Base-by-base conservation (phyloP, 2,888 invertebrate species). In the Chydorus sphaericus region DNA sequence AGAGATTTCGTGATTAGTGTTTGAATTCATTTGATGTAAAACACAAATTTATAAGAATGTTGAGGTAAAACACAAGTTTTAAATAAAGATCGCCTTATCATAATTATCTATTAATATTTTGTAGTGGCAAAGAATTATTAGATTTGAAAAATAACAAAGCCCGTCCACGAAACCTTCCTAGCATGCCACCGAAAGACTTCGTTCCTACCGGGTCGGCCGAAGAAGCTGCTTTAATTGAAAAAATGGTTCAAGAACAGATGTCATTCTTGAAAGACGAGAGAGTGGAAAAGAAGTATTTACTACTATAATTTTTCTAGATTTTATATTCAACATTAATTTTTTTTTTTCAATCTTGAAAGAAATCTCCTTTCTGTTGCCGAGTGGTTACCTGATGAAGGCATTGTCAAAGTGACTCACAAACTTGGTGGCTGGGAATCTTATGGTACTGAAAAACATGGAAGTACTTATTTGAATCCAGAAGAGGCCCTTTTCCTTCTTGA, bases 401-500 rank as follows among this genome's bases (percentile, higher is more conserved):
- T 20, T 16, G 55, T 49, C 11, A n/a, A n/a, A 14, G 28, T 48
- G 16, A 31, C 30, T n/a, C 18, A 36, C n/a, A 49, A 23, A 8
- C 36, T 48, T 14, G 39, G 39, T 20, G 20, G 33, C 26, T 49
- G 48, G 55, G 55, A 55, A 10, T 20, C 29, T 48, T 55, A 29
- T 28, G 55, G 55, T 2, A 14, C 7, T 20, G 33, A 36, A 11
- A 55, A 33, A 18, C 31, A 55, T 14, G 48, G 49, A 20, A 48
- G 18, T 18, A 33, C 33, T 23, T 36, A 36, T 33, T 33, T 55
- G 16, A 23, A 48, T 14, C 55, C 55, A 16, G 55, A 55, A n/a
- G 55, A 55, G 49, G 49, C 37, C 8, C 36, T 55, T 23, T 55
- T 55, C n/a, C 55, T 55, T 23, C 20, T 49, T 20, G 55, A 55